phyloP scores from a whole-genome alignment of 2,888 invertebrate species.

The Stenurella melanura region DNA sequence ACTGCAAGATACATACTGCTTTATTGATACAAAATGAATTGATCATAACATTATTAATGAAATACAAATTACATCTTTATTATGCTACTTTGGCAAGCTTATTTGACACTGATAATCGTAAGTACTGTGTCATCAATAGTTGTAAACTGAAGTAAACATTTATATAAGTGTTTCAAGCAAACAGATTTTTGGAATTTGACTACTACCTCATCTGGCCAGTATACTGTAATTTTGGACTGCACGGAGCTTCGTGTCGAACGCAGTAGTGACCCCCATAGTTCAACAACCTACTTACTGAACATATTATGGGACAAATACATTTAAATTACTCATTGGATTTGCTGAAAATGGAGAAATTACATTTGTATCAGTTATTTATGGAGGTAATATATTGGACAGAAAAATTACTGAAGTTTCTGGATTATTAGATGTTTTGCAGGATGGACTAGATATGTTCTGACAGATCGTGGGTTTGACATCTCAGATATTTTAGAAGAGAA shows the following conservation, averaged over 20 bases:
- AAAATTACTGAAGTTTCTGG: conserved; percentile 37
- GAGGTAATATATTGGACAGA: conserved; percentile 35
- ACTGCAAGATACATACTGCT: not conserved
- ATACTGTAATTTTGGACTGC: conserved; percentile 25
- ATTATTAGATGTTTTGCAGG: conserved; percentile 29
- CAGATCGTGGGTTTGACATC: conserved; percentile 39
- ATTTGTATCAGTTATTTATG: conserved; percentile 39
- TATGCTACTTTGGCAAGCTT: conserved; percentile 1
- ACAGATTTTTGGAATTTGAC: no score
- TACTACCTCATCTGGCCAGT: no score
- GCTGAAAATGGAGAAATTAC: conserved; percentile 28
- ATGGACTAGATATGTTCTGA: conserved; percentile 14
- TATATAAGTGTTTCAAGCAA: no score
- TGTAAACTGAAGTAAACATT: not conserved
- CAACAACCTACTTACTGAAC: conserved; percentile 42
- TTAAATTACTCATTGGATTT: conserved; percentile 44
- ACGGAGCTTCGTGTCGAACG: conserved; percentile 33
- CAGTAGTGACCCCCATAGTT: conserved; percentile 35
- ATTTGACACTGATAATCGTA: not conserved
- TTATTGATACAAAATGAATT: conserved; percentile 5
- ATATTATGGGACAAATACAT: conserved; percentile 46
- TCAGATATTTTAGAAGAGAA: conserved; percentile 38
- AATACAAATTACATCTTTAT: conserved; percentile 9
- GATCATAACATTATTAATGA: conserved; percentile 2
- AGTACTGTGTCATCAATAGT: not conserved